Base-by-base conservation (phyloP, 2,113 vertebrate species). In the Triplophysa rosa region DNA sequence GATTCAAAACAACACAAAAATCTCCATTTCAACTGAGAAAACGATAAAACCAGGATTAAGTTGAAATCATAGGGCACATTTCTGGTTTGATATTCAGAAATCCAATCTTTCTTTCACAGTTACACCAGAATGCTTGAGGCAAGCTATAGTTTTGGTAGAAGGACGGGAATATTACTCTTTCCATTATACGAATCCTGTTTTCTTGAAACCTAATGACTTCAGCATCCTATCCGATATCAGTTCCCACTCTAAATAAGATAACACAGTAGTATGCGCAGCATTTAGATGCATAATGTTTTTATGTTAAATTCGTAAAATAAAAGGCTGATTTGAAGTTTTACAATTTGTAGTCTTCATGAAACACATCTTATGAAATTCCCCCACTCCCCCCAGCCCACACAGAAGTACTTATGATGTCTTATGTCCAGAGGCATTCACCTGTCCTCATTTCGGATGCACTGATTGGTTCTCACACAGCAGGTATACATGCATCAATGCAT, bases 391-490 rank as follows among this genome's bases (percentile, higher is more conserved):
- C n/a, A 1, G 14, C 19, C 16, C 71, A 64, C 5, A 33, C 21
- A 62, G 7, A 24, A 42, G 49, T 14, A 65, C 24, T 21, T 86
- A 83, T 90, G 84, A 87, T 87, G 75, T 86, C 89, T 81, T 87
- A 85, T 84, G 84, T 87, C 92, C 81, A 84, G n/a, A 83, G 91
- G 90, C 84, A 85, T 86, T 42, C 37, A 86, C 82, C 82, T 88
- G 89, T 84, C 89, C 89, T 90, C 82, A 23, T 90, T 91, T 87
- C 61, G 17, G 77, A 79, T 54, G 2, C 79, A 71, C 87, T 91
- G 89, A 93, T 93, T 93, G 93, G 92, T 81, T 88, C 86, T 23
- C 82, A 82, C 68, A 23, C 29, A 62, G 82, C 29, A 88, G 81
- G 89, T 89, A 70, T 91, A 79, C 86, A 13, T 78, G 76, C 1